These are phyloP conservation scores for Scomber japonicus DNA, from an alignment of 2,113 vertebrate genomes.

Conservation along the genomic window DNA sequence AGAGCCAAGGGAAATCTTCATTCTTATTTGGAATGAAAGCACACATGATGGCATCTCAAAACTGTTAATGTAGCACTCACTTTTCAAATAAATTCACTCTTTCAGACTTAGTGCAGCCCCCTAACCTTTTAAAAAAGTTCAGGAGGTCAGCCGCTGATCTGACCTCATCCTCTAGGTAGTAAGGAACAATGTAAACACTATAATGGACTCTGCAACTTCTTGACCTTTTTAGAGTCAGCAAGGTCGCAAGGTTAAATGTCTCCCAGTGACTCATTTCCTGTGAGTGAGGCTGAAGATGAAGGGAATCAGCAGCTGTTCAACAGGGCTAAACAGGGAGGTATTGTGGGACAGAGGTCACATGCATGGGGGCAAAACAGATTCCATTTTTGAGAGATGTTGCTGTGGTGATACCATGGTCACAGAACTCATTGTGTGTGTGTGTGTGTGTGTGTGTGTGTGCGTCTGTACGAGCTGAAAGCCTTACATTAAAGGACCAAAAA, in stretches of 20 bases:
- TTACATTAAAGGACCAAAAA: not conserved
- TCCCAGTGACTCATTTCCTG: slow-evolving; percentile 80
- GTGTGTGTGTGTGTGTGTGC: not conserved
- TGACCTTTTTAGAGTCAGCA: slow-evolving; percentile 46
- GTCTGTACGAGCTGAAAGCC: not conserved
- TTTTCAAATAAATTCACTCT: slow-evolving; percentile 11
- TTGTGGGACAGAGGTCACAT: slow-evolving; percentile 62
- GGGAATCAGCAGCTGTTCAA: slow-evolving; percentile 73
- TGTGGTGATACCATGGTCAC: slow-evolving; percentile 42
- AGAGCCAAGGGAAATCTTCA: not conserved
- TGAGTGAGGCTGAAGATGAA: slow-evolving; percentile 61
- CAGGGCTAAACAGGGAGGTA: slow-evolving; percentile 68
- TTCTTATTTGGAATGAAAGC: slow-evolving; percentile 32
- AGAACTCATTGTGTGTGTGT: slow-evolving; percentile 19
- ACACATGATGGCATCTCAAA: not conserved
- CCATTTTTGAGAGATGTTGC: slow-evolving; percentile 47
- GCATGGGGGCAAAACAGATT: slow-evolving; percentile 30
- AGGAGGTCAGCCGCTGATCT: not conserved
- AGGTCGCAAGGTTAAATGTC: slow-evolving; percentile 72
- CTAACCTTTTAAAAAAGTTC: slow-evolving; percentile 33
- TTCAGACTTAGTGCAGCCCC: not conserved
- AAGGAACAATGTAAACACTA: slow-evolving; percentile 61
- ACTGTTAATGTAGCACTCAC: not conserved
- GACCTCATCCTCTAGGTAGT: slow-evolving; percentile 34
- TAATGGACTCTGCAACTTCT: slow-evolving; percentile 51